Evolutionary conservation across 2,113 vertebrate genomes (phyloP).

Genomic region (Poeciliopsis retropinna): DNA sequence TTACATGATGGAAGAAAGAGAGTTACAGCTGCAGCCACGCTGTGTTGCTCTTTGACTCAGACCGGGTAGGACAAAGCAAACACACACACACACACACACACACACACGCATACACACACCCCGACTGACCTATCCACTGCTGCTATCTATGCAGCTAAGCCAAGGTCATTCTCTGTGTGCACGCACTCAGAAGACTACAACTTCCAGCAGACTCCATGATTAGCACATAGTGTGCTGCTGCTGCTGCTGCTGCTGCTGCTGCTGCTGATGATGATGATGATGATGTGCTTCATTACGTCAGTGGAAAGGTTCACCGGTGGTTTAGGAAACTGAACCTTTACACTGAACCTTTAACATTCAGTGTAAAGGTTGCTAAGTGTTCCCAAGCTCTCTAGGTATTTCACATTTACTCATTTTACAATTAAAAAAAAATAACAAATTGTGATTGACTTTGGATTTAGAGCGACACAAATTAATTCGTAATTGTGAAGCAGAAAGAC

Average conservation of each 20-base stretch:
- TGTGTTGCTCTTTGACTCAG: conserved; percentile 70
- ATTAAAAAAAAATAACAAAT: neutral
- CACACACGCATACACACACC: neutral
- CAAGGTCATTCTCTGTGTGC: conserved; percentile 74
- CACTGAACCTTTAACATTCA: too few species aligned
- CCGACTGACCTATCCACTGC: conserved; percentile 53
- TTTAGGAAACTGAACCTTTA: too few species aligned
- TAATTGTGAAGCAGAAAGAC: too few species aligned
- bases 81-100: conserved; percentile 50
- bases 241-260: neutral
- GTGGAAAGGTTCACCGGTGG: conserved; percentile 5
- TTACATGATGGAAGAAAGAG: conserved; percentile 28
- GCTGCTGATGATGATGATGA: neutral
- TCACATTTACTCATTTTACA: neutral
- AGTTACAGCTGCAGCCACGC: conserved; percentile 27
- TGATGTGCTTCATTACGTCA: conserved; percentile 22
- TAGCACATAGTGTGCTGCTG: conserved; percentile 31
- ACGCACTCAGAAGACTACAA: conserved; percentile 46
- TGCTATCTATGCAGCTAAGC: conserved; percentile 70
- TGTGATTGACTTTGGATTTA: neutral
- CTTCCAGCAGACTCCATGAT: conserved; percentile 44
- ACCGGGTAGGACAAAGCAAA: conserved; percentile 69
- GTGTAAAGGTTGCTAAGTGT: neutral
- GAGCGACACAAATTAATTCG: too few species aligned
- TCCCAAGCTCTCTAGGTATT: neutral